These are phyloP conservation scores for Tadarida brasiliensis DNA, from an alignment of 2,797 vertebrate genomes.

Conservation along the genomic window DNA sequence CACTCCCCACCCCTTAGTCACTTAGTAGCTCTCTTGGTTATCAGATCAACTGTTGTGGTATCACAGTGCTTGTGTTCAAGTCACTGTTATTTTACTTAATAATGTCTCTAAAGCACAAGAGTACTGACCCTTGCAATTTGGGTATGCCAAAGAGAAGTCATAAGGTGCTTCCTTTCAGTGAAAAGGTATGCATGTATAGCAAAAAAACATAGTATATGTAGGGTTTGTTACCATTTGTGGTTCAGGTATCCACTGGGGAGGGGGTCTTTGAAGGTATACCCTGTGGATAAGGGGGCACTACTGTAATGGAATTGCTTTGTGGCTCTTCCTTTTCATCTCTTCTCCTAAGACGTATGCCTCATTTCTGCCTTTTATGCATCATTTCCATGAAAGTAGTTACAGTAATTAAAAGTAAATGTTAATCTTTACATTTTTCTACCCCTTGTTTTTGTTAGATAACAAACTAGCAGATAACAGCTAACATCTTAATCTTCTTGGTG, in stretches of 20 bases:
- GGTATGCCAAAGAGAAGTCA: neutral
- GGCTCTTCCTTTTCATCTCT: neutral
- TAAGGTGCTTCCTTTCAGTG: neutral
- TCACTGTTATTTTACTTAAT: neutral
- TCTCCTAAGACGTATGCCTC: constrained; percentile 32
- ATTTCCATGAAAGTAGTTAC: constrained; percentile 49
- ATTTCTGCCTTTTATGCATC: constrained; percentile 53
- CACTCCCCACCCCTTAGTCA: neutral
- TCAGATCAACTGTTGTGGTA: accelerated
- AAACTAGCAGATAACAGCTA: constrained; percentile 78
- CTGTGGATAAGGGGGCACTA: neutral
- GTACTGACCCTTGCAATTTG: neutral
- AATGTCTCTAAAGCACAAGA: neutral
- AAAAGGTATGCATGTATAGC: neutral
- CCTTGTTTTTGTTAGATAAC: constrained; percentile 66
- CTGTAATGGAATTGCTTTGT: neutral
- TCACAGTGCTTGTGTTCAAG: neutral
- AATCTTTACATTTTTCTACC: constrained; percentile 35
- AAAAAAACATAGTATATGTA: neutral
- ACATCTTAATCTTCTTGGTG: constrained; percentile 82
- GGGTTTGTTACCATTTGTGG: neutral
- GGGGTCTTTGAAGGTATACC: neutral
- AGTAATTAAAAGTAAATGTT: constrained; percentile 70
- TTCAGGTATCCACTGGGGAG: neutral
- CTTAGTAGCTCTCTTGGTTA: neutral